These are phyloP conservation scores for Nothura maculosa DNA, from an alignment of 2,797 vertebrate species.

Conservation along the genomic window DNA sequence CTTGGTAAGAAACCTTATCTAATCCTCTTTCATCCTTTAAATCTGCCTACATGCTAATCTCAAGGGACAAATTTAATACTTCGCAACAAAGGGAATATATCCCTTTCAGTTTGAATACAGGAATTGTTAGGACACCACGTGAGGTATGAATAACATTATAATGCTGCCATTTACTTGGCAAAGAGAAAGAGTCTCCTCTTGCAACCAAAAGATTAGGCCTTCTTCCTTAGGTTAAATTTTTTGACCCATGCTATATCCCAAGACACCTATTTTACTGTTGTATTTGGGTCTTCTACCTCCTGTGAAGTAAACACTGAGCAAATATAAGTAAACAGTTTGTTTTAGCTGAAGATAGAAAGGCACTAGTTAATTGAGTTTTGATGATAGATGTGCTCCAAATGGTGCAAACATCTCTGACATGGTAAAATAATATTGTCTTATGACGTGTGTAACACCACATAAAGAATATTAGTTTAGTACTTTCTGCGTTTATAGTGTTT, in stretches of 20 bases:
- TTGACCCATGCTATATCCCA: conserved; percentile 83
- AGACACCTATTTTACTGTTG: conserved; percentile 83
- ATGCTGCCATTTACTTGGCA: conserved; percentile 82
- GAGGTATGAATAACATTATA: conserved; percentile 86
- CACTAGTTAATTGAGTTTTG: conserved; percentile 87
- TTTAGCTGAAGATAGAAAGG: conserved; percentile 86
- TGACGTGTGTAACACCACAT: conserved; percentile 71
- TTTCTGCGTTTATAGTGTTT: conserved; percentile 73
- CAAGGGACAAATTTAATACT: conserved; percentile 88
- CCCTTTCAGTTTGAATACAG: conserved; percentile 83
- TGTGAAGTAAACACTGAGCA: conserved; percentile 87
- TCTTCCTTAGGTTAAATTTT: conserved; percentile 85
- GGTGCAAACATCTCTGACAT: conserved; percentile 82
- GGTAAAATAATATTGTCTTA: conserved; percentile 81
- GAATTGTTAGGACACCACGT: conserved; percentile 84
- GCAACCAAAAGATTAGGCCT: conserved; percentile 78
- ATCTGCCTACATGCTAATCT: conserved; percentile 84
- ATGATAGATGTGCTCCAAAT: conserved; percentile 88
- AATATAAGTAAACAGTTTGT: conserved; percentile 90
- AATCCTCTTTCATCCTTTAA: conserved; percentile 87
- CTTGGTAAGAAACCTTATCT: conserved; percentile 84
- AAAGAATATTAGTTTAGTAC: conserved; percentile 74
- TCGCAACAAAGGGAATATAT: conserved; percentile 84
- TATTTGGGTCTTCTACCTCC: conserved; percentile 84
- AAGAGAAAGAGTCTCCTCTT: conserved; percentile 80